A percentile compares a stretch with the other conserved stretches of the same genome.
Evolutionary conservation across 2,113 vertebrate genomes (phyloP).

Genomic region (Neomonachus schauinslandi): DNA sequence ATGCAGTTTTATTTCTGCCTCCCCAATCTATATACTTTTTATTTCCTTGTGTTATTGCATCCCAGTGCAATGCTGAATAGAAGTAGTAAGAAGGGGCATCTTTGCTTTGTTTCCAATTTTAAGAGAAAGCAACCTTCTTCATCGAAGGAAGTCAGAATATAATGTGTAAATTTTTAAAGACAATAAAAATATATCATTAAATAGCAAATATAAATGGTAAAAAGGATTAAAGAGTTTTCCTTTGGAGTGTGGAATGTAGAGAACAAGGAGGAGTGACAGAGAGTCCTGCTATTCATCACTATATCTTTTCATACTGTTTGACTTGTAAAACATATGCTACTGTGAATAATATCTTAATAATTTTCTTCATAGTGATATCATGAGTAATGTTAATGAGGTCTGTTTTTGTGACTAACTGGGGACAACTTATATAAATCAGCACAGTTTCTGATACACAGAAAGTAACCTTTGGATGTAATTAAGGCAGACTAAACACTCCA

Average conservation of each 20-base stretch:
- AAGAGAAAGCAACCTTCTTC: background rate
- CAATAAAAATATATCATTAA: background rate
- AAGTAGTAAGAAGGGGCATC: background rate
- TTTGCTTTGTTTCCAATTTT: background rate
- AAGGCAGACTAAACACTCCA: background rate
- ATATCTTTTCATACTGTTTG: background rate
- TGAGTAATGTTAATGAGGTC: background rate
- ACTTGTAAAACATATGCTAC: background rate
- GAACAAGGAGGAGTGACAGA: background rate
- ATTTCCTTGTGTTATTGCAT: background rate
- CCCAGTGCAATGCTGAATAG: background rate
- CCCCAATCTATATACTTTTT: background rate
- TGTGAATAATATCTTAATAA: constrained; percentile 31
- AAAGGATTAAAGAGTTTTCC: background rate
- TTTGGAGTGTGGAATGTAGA: background rate
- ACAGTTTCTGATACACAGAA: background rate
- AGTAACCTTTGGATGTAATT: background rate
- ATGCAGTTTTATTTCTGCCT: background rate
- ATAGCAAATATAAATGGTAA: background rate
- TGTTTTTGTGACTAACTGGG: background rate
- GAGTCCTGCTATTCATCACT: background rate
- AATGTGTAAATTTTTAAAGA: background rate
- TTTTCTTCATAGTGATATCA: background rate
- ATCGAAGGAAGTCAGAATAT: background rate
- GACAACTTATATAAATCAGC: background rate